Evolutionary conservation across 2,113 vertebrate genomes (phyloP), one percentile per base, ranked within the genome.

Genomic region (Myodes glareolus): DNA sequence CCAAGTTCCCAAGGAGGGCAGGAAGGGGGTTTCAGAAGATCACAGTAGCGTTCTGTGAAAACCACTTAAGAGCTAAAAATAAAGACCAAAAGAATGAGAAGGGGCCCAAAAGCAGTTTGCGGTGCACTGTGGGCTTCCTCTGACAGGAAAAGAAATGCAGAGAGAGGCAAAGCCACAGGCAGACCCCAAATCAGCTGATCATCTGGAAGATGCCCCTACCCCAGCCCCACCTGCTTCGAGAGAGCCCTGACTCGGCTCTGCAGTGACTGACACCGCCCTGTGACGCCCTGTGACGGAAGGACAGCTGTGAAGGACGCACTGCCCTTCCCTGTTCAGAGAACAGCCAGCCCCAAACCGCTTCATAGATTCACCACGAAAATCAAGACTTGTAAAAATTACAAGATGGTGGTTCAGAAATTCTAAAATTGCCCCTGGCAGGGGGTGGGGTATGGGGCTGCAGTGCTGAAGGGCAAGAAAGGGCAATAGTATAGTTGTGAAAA

Each of bases 331-430:
- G 78, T 72, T 13, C n/a, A 31, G 47, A 73, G 31, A 73, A 70
- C 58, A 75, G 73, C 58, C 86, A 91, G 91, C 42, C 81, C 50
- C 86, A 91, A 91, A 39, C 89, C 88, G 27, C 92, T 77, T 7
- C 33, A 23, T 0, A 13, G 0, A 88, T 29, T 76, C 58, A 61
- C 65, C 58, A 39, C 0, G 16, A 94, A 97, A 85, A 95, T 39
- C 42, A 70, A 94, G 80, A 87, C 91, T 84, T 4, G 1, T 23
- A 8, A n/a, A 94, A 89, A 88, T 76, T 68, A 42, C 45, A 87
- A 63, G 52, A 27, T 1, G 1, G 7, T 2, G 45, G 1, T 23
- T 27, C 10, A 58, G 93, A 81, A 52, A 73, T 16, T 85, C 85
- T 50, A 52, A 81, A 95, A 94, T 31, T 92, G 92, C 55, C 55